Base-by-base conservation (phyloP, 2,888 invertebrate genomes). In the Anthophora plumipes region DNA sequence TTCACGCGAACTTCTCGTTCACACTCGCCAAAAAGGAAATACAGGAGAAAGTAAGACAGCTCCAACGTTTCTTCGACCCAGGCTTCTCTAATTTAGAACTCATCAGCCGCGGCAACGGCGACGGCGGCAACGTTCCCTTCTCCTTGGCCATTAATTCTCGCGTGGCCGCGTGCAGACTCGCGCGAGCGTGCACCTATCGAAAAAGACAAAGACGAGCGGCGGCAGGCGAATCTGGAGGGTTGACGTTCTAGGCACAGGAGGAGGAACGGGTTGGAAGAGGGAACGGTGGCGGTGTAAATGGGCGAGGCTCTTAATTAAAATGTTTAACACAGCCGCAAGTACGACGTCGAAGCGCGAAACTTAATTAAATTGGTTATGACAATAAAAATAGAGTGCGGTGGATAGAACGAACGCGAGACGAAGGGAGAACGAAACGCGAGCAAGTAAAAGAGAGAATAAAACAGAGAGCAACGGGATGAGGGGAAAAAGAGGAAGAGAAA, bases 321-420 rank as follows among this genome's bases (percentile, higher is more conserved):
- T 88, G 88, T 88, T 88, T 88, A 88, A 88, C 88, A 84, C 88
- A 84, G 84, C 85, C 86, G 77, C 88, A 84, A 84, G 88, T 79
- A 81, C 84, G 84, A 84, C 87, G 87, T 82, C 87, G 88, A 88
- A 88, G 84, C 88, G 88, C 77, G 86, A 85, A 89, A 89, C 89
- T 89, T 88, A 89, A 88, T 88, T 88, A 89, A 88, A 89, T 89
- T 86, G 88, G 86, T 87, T 89, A 86, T 87, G 88, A 87, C 86
- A 85, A 87, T 89, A 89, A 87, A 88, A 88, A 87, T 88, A 88
- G 79, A 83, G 82, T n/a, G 80, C 67, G 59, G 82, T 31, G 31
- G 77, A 20, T 41, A 50, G 63, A 73, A 43, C 68, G 75, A 55
- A 43, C 55, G 31, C 61, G 59, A 43, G 55, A 46, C 14, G 67